Evolutionary conservation across 2,888 invertebrate genomes (phyloP), one percentile per base, ranked within the genome.

Genomic region (Macrosoma leucophasiata): DNA sequence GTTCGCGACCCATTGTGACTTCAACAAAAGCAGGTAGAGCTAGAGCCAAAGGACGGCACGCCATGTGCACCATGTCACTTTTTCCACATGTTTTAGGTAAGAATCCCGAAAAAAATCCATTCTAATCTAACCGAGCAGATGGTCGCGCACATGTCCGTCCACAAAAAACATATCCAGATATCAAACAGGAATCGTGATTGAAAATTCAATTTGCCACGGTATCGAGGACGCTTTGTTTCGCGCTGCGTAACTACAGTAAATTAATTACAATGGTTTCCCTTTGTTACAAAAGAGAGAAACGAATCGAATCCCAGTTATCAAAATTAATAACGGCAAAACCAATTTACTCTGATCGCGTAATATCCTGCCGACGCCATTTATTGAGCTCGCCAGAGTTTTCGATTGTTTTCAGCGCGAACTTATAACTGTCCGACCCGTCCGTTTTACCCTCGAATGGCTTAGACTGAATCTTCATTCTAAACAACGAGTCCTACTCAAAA

Each of bases 261-360:
- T 77, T 75, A 78, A 81, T 81, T 79, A 75, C 75, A 60, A 76
- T 73, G 74, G 73, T 70, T 81, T 79, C 76, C 77, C 77, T 81
- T 81, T 81, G 79, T 81, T 79, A 78, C 77, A 77, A 77, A 81
- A 79, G 76, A 78, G 79, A 78, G 79, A 81, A 78, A 78, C 79
- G 71, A 76, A 73, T 76, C 54, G 76, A 76, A 82, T 79, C 78
- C 77, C 81, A 78, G 79, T 78, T 81, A 79, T 77, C 78, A 77
- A 76, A 78, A 79, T 78, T 79, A 81, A 81, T 79, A 78, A 78
- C 79, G 64, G 70, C 77, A 69, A 71, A 77, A 78, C 60, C 78
- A 78, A 79, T 81, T 81, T 73, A 64, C 67, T 68, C 57, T 62
- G 74, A 62, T 68, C 73, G 75, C 74, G 77, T 79, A 77, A 79